Base-by-base conservation (phyloP, 2,113 vertebrate species). In the Catagonus wagneri region DNA sequence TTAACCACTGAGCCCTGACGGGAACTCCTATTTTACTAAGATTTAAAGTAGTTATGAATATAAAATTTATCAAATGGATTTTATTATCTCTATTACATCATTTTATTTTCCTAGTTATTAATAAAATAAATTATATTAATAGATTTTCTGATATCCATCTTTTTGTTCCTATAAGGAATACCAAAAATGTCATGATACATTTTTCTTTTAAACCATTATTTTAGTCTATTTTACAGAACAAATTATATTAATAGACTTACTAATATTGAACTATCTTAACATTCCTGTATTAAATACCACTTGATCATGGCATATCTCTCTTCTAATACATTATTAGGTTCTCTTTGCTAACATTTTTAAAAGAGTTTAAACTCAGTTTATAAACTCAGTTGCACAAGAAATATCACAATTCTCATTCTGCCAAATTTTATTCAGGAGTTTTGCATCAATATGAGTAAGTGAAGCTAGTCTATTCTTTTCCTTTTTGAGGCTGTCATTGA, bases 201-300 rank as follows among this genome's bases (percentile, higher is more conserved):
- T 96, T 95, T 95, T 93, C 81, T 96, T 96, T 96, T 93, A 97
- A 90, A 44, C 60, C 58, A 95, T 90, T 94, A 94, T 44, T 83
- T 11, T 86, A 91, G 52, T 72, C 69, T 91, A 52, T 89, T 96
- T 97, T 76, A 92, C 91, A 83, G 72, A 91, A 80, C 93, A 96
- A 97, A 89, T 83, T 80, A 87, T 66, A 96, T 93, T 83, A 94
- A 89, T 89, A 90, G 27, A 85, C 54, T 91, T 88, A 93, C 92
- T 94, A 89, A 83, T 91, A 93, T 75, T 61, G 36, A 80, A 52
- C 72, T 60, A 95, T 91, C 44, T 83, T 90, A 79, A 95, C 83
- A 76, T 95, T 95, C 39, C 23, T 93, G 79, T 91, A 89, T 95
- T 78, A 95, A 93, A 71, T 69, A 90, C 54, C 36, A 52, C 75